phyloP scores from a whole-genome alignment of 2,797 vertebrate species.

The Sebastes trivittatus region DNA sequence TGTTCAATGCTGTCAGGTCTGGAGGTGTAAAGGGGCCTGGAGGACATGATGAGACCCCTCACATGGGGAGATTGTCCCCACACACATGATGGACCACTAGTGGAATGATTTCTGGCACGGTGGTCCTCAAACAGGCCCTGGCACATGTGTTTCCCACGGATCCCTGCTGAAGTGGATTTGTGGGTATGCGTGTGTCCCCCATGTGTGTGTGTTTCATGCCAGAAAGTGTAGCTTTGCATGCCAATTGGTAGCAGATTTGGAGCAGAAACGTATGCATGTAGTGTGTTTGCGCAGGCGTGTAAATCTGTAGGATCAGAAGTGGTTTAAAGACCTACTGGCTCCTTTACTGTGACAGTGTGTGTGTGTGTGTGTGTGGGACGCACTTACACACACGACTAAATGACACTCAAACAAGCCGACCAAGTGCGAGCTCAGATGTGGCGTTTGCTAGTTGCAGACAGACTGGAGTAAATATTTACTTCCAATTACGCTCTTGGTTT shows the following conservation, averaged over 20 bases:
- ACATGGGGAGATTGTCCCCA: not conserved
- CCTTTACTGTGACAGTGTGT: not conserved
- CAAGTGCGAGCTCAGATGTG: conserved; percentile 24
- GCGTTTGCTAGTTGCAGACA: conserved; percentile 41
- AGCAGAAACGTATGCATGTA: conserved; percentile 19
- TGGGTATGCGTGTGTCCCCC: not conserved
- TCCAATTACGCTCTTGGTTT: conserved; percentile 44
- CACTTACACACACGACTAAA: conserved; percentile 2
- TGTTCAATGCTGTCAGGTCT: conserved; percentile 38
- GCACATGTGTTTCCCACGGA: conserved; percentile 27
- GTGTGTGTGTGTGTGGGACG: not conserved
- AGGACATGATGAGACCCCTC: conserved; percentile 60
- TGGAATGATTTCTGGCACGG: conserved; percentile 47
- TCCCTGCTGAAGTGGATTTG: conserved; percentile 25
- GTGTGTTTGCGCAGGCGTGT: conserved; percentile 26
- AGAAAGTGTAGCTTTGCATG: conserved; percentile 11
- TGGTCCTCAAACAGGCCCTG: conserved; percentile 13
- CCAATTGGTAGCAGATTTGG: conserved; percentile 35
- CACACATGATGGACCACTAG: conserved; percentile 41
- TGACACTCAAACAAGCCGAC: conserved; percentile 29
- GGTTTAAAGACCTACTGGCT: conserved; percentile 37
- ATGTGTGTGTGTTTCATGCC: conserved; percentile 6
- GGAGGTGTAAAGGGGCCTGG: conserved; percentile 32
- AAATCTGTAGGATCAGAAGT: conserved; percentile 49
- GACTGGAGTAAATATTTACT: conserved; percentile 65